Evolutionary conservation across 2,113 vertebrate species (phyloP), one percentile per base, ranked within the genome.

Genomic region (Merops nubicus): DNA sequence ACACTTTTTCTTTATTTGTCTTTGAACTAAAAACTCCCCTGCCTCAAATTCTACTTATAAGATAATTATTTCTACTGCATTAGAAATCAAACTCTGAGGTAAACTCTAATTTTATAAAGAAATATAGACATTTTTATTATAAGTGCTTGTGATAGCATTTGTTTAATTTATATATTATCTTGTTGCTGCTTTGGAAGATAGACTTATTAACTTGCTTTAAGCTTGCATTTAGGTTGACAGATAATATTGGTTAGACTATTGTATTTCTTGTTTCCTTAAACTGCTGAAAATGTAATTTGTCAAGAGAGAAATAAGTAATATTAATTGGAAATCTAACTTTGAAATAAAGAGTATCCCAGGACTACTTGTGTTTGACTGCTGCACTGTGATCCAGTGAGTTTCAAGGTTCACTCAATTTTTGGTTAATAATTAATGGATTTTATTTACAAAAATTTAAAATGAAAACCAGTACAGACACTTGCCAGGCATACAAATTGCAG

Each of bases 401-500:
- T 83, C 59, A 89, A 91, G 67, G 67, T 73, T 95, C 88, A 84
- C 51, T 74, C 70, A 70, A 80, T 93, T 90, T 91, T 83, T 92
- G 23, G 15, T 92, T 91, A 92, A 95, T 95, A 95, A 89, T 91
- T 70, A 92, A 91, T 84, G 21, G 42, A 87, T 81, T 92, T 93
- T 97, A 95, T 95, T 96, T 97, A 95, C 86, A 91, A 87, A 96
- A 93, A 76, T 42, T 8, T 73, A 72, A 92, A 94, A 83, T 62
- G 29, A 93, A 88, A 95, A 83, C 1, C 8, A 86, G 64, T 70
- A 69, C 60, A 60, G 68, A 74, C 51, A 77, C 69, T 89, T 87
- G 23, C 60, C 47, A 54, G 51, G 95, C 95, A 96, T 91, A 88
- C 33, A 93, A 85, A 96, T 90, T 88, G 88, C 38, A 95, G 43